Evolutionary conservation across 2,113 vertebrate genomes (phyloP).

Genomic region (Ariopsis seemanni): DNA sequence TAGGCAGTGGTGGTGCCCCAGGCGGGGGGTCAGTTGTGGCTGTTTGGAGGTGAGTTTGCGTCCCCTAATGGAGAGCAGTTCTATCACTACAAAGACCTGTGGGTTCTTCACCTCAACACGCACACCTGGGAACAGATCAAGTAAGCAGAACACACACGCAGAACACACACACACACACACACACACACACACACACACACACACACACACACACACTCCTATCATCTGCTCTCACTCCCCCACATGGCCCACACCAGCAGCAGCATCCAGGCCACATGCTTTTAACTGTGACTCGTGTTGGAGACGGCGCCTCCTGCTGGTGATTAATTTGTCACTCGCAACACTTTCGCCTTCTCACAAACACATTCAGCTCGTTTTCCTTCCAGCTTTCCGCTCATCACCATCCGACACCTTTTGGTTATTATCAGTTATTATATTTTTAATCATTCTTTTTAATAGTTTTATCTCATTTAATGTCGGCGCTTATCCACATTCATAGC

Average conservation of each 20-base stretch:
- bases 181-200: neutral
- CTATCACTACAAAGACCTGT: constrained; percentile 97
- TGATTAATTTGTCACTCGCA: neutral
- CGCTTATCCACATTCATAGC: no score
- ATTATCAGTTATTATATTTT: no score
- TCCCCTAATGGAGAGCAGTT: constrained; percentile 93
- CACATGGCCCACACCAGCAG: neutral
- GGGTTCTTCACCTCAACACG: constrained; percentile 90
- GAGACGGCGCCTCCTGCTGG: neutral
- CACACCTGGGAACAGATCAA: constrained; percentile 94
- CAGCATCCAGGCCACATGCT: neutral
- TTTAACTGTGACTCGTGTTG: neutral
- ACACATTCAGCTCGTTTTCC: no score
- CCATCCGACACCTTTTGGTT: no score
- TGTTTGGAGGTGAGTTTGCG: constrained; percentile 96
- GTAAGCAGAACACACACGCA: constrained; percentile 69
- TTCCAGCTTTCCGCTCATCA: no score
- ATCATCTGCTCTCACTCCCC: neutral
- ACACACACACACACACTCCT: neutral
- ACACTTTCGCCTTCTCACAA: no score
- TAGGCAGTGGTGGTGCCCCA: constrained; percentile 89
- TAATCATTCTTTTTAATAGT: no score
- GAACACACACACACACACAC: neutral
- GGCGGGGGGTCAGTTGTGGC: constrained; percentile 89
- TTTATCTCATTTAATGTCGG: no score